Conservation (phyloP, 2,113 vertebrate genomes). For the Strix uralensis region DNA sequence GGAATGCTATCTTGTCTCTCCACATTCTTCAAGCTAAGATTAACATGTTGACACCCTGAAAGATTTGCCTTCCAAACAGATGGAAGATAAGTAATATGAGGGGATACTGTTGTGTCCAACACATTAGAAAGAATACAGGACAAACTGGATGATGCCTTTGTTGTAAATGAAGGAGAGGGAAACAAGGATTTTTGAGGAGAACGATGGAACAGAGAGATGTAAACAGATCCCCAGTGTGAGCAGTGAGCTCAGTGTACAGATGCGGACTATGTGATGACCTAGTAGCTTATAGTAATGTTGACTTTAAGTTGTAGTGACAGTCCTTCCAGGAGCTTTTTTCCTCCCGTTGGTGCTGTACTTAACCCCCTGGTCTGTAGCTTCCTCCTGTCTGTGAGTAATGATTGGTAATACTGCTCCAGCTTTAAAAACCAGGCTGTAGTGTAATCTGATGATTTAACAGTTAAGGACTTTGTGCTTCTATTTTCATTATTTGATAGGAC, state of each 20-base stretch:
- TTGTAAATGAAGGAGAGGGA: neutral
- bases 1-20: conserved; percentile 5
- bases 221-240: neutral
- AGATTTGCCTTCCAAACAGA: neutral
- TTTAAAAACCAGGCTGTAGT: neutral
- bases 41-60: neutral
- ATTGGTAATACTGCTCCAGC: neutral
- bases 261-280: neutral
- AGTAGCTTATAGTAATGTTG: neutral
- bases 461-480: conserved; percentile 40
- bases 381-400: neutral
- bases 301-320: neutral
- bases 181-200: neutral
- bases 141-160: neutral
- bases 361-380: neutral
- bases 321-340: neutral
- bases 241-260: neutral
- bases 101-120: neutral
- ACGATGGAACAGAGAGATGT: neutral
- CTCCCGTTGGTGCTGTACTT: neutral
- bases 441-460: conserved; percentile 25
- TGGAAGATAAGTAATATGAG: neutral
- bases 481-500: conserved; percentile 40
- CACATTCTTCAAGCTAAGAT: neutral
- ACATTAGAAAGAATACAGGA: neutral